These are phyloP conservation scores for Agonopterix heracliana DNA, from an alignment of 2,888 invertebrate genomes.

Conservation along the genomic window DNA sequence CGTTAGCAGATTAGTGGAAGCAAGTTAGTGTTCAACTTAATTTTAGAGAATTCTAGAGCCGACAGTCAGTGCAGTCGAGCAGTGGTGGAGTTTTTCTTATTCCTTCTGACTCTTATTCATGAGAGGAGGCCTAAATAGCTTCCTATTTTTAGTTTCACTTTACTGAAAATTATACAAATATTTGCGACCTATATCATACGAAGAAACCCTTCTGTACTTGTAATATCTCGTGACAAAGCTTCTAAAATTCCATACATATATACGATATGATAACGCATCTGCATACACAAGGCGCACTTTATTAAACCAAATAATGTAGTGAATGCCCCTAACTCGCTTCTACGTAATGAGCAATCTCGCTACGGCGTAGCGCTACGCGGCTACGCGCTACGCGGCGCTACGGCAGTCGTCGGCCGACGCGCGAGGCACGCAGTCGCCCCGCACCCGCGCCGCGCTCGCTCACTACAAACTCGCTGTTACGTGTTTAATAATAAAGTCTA, in stretches of 20 bases:
- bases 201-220: no score
- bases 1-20: no score
- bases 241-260: conserved; percentile 10
- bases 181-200: no score
- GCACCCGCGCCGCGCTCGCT: conserved; percentile 7
- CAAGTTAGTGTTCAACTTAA: no score
- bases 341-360: conserved; percentile 41
- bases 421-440: not conserved
- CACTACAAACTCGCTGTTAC: not conserved
- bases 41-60: no score
- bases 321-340: conserved; percentile 35
- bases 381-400: conserved; percentile 18
- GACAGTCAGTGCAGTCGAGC: no score
- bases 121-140: no score
- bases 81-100: no score
- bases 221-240: no score
- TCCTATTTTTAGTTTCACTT: no score
- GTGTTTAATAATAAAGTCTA: conserved; percentile 1
- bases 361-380: not conserved
- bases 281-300: conserved; percentile 29
- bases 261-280: conserved; percentile 16
- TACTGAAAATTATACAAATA: no score
- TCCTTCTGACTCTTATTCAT: no score
- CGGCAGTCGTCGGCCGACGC: conserved; percentile 21
- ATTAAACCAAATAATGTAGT: conserved; percentile 57